Evolutionary conservation across 1,140 invertebrate species (phyloP), one percentile per base, ranked within the genome.

Genomic region (Zaprionus kolodkinae): DNA sequence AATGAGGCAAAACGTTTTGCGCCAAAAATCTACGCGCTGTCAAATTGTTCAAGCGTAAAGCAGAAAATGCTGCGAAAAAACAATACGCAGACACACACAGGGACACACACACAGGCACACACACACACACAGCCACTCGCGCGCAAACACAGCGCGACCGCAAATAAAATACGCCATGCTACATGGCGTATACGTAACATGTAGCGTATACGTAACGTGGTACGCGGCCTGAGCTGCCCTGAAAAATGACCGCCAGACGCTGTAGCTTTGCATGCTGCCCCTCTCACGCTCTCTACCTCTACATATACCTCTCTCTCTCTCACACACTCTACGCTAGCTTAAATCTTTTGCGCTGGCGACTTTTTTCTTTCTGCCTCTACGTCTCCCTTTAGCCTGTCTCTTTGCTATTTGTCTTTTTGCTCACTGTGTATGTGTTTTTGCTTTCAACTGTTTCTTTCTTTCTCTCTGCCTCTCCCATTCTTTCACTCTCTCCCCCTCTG

Each of bases 1-100:
- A 88, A 88, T 88, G 89, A 88, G 86, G 85, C 85, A 88, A 88
- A 89, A 89, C 85, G 85, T 90, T 88, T 88, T 88, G 77, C 80
- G 85, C 81, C 85, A 88, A 89, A 89, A 45, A 89, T 88, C 85
- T 89, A 89, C 85, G 85, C 85, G 78, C 67, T 89, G 85, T 88
- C 85, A 89, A 88, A 90, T 88, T 88, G 85, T 81, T 88, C 81
- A 79, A 88, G 85, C 81, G 85, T 61, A 81, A 88, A 85, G 81
- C 67, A 60, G 56, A 70, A 81, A 70, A 80, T 54, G 45, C 60
- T 54, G 6, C 65, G 75, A 85, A 76, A 82, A 87, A 78, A 70
- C 64, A 43, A 61, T 21, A 64, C 25, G 65, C 43, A 57, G 38
- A 56, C 30, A 76, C 43, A 68, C 38, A 57, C 0, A 36, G 11